These are phyloP conservation scores for Andrena fulva DNA, from an alignment of 2,888 invertebrate species.

Conservation along the genomic window DNA sequence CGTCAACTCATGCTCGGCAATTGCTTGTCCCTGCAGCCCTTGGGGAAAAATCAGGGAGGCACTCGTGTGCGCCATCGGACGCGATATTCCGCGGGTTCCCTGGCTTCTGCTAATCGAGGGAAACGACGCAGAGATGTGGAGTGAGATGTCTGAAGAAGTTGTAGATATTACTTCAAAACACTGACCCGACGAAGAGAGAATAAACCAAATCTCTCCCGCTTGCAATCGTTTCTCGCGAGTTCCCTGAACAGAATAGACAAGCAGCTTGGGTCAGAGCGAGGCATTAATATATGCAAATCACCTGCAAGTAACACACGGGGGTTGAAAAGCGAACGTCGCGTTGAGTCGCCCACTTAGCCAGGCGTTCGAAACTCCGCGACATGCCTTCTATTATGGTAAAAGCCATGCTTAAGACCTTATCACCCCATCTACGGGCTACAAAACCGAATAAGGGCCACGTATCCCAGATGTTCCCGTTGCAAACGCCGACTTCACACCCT, in stretches of 20 bases:
- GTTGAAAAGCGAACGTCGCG: constrained; percentile 40
- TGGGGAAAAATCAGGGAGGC: neutral
- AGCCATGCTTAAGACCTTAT: constrained; percentile 36
- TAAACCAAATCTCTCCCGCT: too few relatives aligned
- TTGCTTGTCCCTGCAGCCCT: neutral
- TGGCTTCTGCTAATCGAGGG: too few relatives aligned
- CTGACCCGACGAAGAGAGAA: too few relatives aligned
- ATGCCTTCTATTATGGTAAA: constrained; percentile 39
- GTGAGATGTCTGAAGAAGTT: too few relatives aligned
- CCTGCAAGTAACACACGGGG: constrained; percentile 8
- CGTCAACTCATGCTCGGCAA: constrained; percentile 1
- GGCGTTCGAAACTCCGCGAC: constrained; percentile 29
- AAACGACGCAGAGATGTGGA: too few relatives aligned
- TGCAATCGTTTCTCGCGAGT: too few relatives aligned
- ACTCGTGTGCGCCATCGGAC: neutral
- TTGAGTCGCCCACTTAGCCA: constrained; percentile 40
- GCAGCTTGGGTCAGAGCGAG: neutral
- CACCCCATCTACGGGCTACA: neutral
- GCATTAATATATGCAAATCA: neutral
- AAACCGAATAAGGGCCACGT: too few relatives aligned
- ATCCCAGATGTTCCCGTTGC: neutral
- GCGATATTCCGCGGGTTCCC: too few relatives aligned
- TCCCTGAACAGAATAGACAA: too few relatives aligned
- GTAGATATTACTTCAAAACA: too few relatives aligned
- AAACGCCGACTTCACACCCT: neutral